Evolutionary conservation across 2,797 vertebrate species (phyloP), one percentile per base, ranked within the genome.

Genomic region (Hoplostethus mediterraneus): DNA sequence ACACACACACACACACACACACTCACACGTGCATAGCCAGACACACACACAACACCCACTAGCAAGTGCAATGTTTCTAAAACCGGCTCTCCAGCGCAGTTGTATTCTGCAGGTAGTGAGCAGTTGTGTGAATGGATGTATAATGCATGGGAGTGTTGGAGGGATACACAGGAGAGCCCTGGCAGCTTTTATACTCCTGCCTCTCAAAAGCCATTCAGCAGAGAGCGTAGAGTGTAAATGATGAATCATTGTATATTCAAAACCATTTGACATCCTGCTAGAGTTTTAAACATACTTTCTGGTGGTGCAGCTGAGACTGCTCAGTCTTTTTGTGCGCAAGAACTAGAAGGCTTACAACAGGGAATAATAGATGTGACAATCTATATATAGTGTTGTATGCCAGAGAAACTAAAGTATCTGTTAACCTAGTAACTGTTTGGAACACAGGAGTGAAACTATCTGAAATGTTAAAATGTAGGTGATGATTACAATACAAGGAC

Each of bases 191-290:
- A 72, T 58, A 75, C 63, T 49, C 1, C 67, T 51, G 65, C 71
- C 67, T 71, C 81, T 81, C 65, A 49, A 47, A 52, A 73, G 70
- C 80, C 64, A 52, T 81, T 79, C 77, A 83, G 69, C 73, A 38
- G 31, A 72, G 80, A 57, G 67, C 61, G n/a, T 48, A 12, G 57
- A 28, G 60, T n/a, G 45, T 49, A 49, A 31, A 62, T 65, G 75
- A 82, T 87, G 86, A 90, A 87, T 89, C 88, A 87, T 68, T 68
- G 74, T 71, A 63, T 83, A 63, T 87, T 90, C 85, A 86, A 73
- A 73, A 67, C 28, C 58, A 11, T 75, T 72, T 72, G 77, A 84
- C 87, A 79, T 82, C 81, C 72, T 60, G 61, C 65, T 31, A 17
- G 69, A 79, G 72, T 70, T 79, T 76, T 54, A 71, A 81, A 75